Evolutionary conservation across 2,797 vertebrate genomes (phyloP).

Genomic region (Jordanella pulchra): DNA sequence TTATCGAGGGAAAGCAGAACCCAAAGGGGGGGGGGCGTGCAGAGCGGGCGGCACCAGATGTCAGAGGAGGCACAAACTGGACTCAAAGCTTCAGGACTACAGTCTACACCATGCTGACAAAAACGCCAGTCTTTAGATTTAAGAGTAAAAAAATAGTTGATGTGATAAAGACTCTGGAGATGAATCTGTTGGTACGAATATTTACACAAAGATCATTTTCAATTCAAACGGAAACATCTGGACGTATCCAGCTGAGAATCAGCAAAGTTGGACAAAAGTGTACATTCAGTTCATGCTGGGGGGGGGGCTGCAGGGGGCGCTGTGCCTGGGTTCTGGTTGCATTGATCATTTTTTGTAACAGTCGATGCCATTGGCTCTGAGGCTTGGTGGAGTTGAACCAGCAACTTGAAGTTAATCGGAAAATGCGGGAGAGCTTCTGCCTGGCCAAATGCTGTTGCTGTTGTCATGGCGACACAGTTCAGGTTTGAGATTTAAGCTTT

Average conservation of each 20-base stretch:
- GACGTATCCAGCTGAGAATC: constrained; percentile 8
- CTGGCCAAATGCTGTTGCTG: constrained; percentile 8
- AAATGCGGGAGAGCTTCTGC: not conserved
- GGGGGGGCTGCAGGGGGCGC: constrained; percentile 39
- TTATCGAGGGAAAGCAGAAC: constrained; percentile 2
- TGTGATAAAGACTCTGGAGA: constrained; percentile 3
- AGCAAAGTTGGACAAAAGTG: constrained; percentile 20
- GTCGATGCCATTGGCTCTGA: constrained; percentile 83
- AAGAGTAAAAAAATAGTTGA: constrained; percentile 53
- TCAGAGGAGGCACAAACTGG: constrained; percentile 41
- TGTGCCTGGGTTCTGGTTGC: constrained; percentile 74
- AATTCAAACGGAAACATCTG: constrained; percentile 2
- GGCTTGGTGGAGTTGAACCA: constrained; percentile 64
- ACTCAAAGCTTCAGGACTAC: constrained; percentile 42
- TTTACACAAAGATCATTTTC: not conserved
- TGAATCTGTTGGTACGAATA: constrained; percentile 2
- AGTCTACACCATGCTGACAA: constrained; percentile 56
- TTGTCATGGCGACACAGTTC: not conserved
- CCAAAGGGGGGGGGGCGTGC: constrained; percentile 6
- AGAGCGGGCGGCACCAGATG: not conserved
- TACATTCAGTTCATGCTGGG: constrained; percentile 55
- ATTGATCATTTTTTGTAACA: constrained; percentile 83
- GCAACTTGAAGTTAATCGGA: constrained; percentile 61
- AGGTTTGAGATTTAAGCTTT: not conserved
- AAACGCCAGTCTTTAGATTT: constrained; percentile 25